Evolutionary conservation across 2,113 vertebrate species (phyloP), one percentile per base, ranked within the genome.

Genomic region (Neogale vison): DNA sequence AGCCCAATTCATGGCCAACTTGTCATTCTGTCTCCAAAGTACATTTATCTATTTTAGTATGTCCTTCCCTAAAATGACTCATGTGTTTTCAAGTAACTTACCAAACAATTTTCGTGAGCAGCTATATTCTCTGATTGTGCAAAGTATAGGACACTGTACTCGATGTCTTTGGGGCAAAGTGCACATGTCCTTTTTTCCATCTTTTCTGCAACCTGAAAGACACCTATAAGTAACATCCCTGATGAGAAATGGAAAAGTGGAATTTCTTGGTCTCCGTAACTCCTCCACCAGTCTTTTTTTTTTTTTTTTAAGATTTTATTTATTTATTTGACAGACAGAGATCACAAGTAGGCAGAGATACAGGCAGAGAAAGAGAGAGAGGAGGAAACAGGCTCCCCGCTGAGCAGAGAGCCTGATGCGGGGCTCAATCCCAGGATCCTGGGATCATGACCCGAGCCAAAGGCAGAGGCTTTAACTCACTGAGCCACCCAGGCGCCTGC

Each of bases 71-170:
- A 61, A 80, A 92, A 77, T 6, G 17, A 91, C 39, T 52, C 45
- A 79, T 31, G 61, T 85, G 34, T 26, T 95, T 89, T 94, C 85
- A 92, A 71, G 88, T 42, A 88, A 98, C 98, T 99, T 98, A 99
- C 98, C 99, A 99, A 98, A 96, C 99, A 99, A 31, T 98, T 97
- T 96, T 98, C 98, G 97, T 99, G 99, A 95, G 98, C 99, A 97
- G 98, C 98, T 97, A 99, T 96, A 31, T 98, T 97, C 59, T 85
- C 76, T 95, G 98, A 97, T 92, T 94, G 96, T 94, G 98, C 98
- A 15, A 98, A 88, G 15, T 99, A 99, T 93, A 99, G 98, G 3
- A 99, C 87, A 65, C 98, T 98, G 65, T 90, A 96, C 0, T 98
- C 97, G 20, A 97, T 96, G 85, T 84, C 97, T 47, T 98, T 93